Conservation (phyloP, 2,113 vertebrate genomes). For the Xenus cinereus region DNA sequence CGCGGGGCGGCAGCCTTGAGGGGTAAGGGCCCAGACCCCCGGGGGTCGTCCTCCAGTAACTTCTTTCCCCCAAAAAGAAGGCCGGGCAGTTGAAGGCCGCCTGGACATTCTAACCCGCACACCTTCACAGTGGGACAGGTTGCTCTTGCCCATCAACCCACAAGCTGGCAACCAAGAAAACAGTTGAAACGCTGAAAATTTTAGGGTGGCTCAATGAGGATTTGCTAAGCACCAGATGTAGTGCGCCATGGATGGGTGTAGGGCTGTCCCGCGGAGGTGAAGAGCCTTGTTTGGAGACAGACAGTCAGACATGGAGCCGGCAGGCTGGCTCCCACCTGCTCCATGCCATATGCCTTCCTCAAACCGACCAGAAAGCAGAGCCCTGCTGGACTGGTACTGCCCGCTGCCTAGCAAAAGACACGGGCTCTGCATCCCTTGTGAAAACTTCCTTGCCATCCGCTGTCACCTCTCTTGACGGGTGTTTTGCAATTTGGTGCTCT, state of each 20-base stretch:
- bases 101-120: neutral
- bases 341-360: fast-evolving
- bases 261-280: neutral
- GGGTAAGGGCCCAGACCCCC: no score
- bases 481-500: neutral
- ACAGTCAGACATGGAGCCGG: neutral
- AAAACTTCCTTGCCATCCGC: neutral
- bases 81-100: neutral
- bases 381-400: neutral
- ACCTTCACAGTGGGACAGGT: neutral
- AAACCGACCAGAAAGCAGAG: neutral
- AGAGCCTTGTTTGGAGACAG: neutral
- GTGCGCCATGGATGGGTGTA: neutral
- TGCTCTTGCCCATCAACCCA: neutral
- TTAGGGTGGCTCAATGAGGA: neutral
- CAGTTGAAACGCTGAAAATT: neutral
- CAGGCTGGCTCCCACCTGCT: neutral
- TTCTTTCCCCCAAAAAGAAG: no score
- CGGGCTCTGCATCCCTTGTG: neutral
- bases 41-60: neutral
- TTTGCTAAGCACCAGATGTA: neutral
- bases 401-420: neutral
- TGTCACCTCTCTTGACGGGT: fast-evolving
- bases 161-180: neutral
- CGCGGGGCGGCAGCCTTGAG: fast-evolving